A percentile compares a stretch with the other conserved stretches of the same genome.
phyloP scores from a whole-genome alignment of 2,888 invertebrate genomes.

The Tenodera sinensis region DNA sequence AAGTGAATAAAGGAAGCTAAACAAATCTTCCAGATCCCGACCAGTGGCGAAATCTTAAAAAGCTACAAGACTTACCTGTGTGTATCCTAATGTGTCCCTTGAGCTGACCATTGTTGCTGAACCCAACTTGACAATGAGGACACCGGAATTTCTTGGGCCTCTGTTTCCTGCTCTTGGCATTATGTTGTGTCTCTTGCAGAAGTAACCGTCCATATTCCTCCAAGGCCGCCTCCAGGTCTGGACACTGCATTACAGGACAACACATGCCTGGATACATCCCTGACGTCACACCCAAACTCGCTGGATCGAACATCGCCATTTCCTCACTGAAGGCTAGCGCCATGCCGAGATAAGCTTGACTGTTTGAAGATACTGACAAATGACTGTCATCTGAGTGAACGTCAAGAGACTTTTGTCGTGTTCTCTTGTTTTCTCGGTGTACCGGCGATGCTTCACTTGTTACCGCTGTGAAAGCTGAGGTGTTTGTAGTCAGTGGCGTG shows the following conservation, averaged over 20 bases:
- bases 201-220: slow-evolving; percentile 25
- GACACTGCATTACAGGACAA: neutral
- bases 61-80: slow-evolving; percentile 68
- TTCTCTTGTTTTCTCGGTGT: neutral
- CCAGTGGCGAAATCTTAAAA: too few relatives aligned
- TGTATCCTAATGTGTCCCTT: slow-evolving; percentile 90
- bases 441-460: neutral
- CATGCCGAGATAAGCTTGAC: neutral
- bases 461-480: neutral
- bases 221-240: slow-evolving; percentile 6
- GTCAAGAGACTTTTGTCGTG: too few relatives aligned
- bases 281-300: neutral
- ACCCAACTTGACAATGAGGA: slow-evolving; percentile 80
- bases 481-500: neutral
- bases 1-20: too few relatives aligned
- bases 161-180: slow-evolving; percentile 35
- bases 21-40: too few relatives aligned
- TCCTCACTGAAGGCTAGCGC: neutral
- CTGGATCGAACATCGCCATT: neutral
- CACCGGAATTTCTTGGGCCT: slow-evolving; percentile 46
- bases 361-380: neutral
- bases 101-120: slow-evolving; percentile 90
- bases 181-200: slow-evolving; percentile 8
- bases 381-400: too few relatives aligned
- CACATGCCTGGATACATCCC: neutral